Evolutionary conservation across 2,113 vertebrate species (phyloP).

Genomic region (Sprattus sprattus): DNA sequence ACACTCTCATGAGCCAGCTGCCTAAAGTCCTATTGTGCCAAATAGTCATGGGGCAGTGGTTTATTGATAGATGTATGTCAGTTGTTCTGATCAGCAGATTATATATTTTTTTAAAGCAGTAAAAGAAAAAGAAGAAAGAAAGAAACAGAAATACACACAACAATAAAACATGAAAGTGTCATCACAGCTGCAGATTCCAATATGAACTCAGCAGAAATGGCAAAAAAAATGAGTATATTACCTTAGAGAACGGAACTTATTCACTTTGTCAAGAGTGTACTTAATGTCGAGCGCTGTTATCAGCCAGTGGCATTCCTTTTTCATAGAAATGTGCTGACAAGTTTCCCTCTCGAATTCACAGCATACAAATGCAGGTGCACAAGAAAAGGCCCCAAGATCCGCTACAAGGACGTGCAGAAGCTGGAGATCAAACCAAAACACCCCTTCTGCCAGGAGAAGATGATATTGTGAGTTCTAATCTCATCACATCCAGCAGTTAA

Average conservation of each 20-base stretch:
- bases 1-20: not conserved
- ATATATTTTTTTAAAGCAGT: not conserved
- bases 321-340: not conserved
- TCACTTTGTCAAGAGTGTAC: not conserved
- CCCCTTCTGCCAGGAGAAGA: constrained; percentile 94
- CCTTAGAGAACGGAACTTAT: not conserved
- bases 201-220: not conserved
- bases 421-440: constrained; percentile 97
- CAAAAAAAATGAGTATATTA: not conserved
- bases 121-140: not conserved
- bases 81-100: not conserved
- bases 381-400: constrained; percentile 95
- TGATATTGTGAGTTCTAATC: constrained; percentile 90
- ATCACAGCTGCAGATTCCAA: not conserved
- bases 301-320: not conserved
- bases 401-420: constrained; percentile 95
- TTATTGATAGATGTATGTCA: not conserved
- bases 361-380: constrained; percentile 97
- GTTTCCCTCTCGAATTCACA: constrained; percentile 53
- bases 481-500: not conserved
- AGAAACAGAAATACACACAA: too few species aligned
- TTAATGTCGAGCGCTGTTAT: not conserved
- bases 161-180: too few species aligned
- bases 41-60: not conserved
- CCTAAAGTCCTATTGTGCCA: not conserved